A percentile compares a stretch with the other conserved stretches of the same genome.
Evolutionary conservation across 2,797 vertebrate species (phyloP).

Genomic region (Clarias fuscus): DNA sequence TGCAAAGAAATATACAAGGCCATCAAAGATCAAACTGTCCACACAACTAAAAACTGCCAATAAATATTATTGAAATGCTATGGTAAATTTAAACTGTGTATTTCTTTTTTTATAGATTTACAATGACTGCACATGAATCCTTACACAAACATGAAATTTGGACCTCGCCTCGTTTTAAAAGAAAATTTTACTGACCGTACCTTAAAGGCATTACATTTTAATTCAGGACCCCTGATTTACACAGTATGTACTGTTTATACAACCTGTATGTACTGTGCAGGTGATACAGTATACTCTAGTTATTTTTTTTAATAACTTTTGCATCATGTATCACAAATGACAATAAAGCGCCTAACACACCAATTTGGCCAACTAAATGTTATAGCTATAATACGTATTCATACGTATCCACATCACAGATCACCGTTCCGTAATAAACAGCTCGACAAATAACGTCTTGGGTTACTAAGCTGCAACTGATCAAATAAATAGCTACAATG

Average conservation of each 20-base stretch:
- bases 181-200: too few species aligned
- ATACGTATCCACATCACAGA: constrained; percentile 3
- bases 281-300: not conserved
- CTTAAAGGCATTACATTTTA: too few species aligned
- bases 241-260: not conserved
- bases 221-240: too few species aligned
- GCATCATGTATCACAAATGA: not conserved
- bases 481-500: constrained; percentile 72
- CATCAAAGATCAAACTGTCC: too few species aligned
- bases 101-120: too few species aligned
- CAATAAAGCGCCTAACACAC: not conserved
- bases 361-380: not conserved
- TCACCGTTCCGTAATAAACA: constrained; percentile 48
- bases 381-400: not conserved
- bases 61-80: too few species aligned
- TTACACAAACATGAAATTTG: too few species aligned
- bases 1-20: too few species aligned
- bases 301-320: not conserved
- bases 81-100: too few species aligned
- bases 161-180: too few species aligned
- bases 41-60: too few species aligned
- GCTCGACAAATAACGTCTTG: constrained; percentile 66
- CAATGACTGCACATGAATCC: too few species aligned
- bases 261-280: not conserved
- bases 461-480: constrained; percentile 67